Evolutionary conservation across 2,113 vertebrate genomes (phyloP), one percentile per base, ranked within the genome.

Genomic region (Protomyctophum bolini): DNA sequence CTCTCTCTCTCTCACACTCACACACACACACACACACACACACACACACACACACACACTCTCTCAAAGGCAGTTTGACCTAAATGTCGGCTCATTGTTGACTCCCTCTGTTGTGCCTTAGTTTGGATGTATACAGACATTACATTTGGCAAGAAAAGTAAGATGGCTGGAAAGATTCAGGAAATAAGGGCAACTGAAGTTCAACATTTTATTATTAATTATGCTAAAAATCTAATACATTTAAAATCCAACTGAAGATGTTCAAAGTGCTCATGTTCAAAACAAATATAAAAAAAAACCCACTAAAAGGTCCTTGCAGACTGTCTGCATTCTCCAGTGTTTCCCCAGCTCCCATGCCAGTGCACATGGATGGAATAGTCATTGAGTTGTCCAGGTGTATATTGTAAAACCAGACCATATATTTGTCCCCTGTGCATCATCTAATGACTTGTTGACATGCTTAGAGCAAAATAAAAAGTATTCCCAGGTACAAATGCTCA

Each of bases 261-360:
- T 62, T 70, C 6, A 73, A 86, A 90, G 80, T 89, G 84, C 76
- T 77, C 0, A 33, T 15, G 29, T 47, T 10, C 57, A 41, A 41
- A 41, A 41, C 33, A 41, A 41, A 41, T 6, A 41, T 41, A 41
- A 63, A 50, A 69, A 79, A 70, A 75, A n/a, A n/a, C n/a, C n/a
- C 21, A 21, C 21, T 21, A 21, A 21, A 21, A 21, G 21, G 21
- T 21, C 21, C 21, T 21, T 21, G 21, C 21, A 21, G 21, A 21
- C 21, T 21, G 21, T 21, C 21, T 21, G 21, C 21, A 21, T 21
- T 21, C 21, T 21, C 21, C 21, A 21, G 21, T 21, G 21, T 76
- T 76, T 61, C 54, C 59, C 52, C 45, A 60, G 11, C 50, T 66
- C 76, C 80, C 33, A 41, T 41, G 33, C 33, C 68, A 58, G 52